These are phyloP conservation scores for Papilio gigon DNA, from an alignment of 2,888 invertebrate genomes.

Conservation along the genomic window DNA sequence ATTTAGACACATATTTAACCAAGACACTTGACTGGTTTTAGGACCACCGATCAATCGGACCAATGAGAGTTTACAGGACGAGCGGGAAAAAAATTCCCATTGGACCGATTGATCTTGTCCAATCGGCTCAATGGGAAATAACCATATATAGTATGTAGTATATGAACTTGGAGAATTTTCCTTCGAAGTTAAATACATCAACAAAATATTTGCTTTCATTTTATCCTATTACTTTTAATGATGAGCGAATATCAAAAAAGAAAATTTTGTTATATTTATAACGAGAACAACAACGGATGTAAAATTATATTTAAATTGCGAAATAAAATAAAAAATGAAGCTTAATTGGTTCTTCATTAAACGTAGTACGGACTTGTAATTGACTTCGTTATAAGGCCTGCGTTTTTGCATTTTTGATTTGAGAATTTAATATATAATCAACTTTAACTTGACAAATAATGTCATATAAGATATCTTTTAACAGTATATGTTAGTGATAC, in stretches of 20 bases:
- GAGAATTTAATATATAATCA: not conserved
- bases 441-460: not conserved
- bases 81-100: no score
- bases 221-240: slow-evolving; percentile 13
- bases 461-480: no score
- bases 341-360: slow-evolving; percentile 15
- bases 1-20: no score
- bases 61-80: no score
- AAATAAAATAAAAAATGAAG: not conserved
- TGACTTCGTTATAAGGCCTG: slow-evolving; percentile 7
- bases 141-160: no score
- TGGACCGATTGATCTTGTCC: no score
- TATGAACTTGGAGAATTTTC: no score
- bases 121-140: no score
- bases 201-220: not conserved
- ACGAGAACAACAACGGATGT: slow-evolving; percentile 12
- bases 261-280: slow-evolving; percentile 1
- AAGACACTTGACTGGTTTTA: no score
- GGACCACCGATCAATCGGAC: no score
- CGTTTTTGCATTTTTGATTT: not conserved
- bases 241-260: not conserved
- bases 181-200: not conserved
- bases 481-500: no score
- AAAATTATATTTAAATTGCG: slow-evolving; percentile 6
- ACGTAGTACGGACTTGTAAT: slow-evolving; percentile 4